Percentiles rank a stretch among this genome's conserved stretches.
phyloP scores from a whole-genome alignment of 2,888 invertebrate genomes.

The Nemurella pictetii region DNA sequence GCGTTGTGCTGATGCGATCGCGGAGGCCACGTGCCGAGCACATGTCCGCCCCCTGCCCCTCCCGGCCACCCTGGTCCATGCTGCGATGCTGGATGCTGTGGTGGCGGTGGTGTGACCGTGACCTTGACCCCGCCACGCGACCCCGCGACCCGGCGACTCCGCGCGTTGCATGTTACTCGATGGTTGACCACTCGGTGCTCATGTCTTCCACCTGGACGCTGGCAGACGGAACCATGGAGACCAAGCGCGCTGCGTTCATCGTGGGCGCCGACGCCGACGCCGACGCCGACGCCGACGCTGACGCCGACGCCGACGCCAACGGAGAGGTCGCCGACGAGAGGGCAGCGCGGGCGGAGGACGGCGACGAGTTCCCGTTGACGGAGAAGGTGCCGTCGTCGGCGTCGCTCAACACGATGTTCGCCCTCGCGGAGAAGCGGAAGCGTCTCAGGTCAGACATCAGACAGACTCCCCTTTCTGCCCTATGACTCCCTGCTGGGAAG shows the following conservation, averaged over 20 bases:
- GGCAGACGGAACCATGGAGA: neutral
- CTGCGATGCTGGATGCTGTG: too few species aligned
- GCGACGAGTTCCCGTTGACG: conserved; percentile 47
- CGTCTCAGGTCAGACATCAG: conserved; percentile 53
- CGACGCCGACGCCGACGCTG: conserved; percentile 21
- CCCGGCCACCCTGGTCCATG: neutral
- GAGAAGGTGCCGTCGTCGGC: conserved; percentile 41
- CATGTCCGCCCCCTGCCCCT: neutral
- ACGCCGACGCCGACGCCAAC: conserved; percentile 2
- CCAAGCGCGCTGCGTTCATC: neutral
- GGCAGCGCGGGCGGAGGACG: conserved; percentile 45
- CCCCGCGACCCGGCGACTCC: too few species aligned
- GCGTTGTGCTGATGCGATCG: neutral
- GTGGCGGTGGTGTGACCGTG: too few species aligned
- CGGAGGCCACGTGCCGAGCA: neutral
- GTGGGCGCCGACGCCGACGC: conserved; percentile 5
- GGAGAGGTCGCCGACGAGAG: conserved; percentile 35
- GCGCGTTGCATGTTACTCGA: neutral
- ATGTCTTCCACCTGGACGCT: neutral
- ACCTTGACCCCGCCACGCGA: too few species aligned
- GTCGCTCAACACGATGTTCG: conserved; percentile 48
- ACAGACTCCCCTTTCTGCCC: neutral
- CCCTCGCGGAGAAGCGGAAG: conserved; percentile 54
- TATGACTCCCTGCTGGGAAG: too few species aligned
- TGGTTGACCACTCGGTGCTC: neutral